These are phyloP conservation scores for Alexandromys fortis DNA, from an alignment of 2,113 vertebrate species.

Conservation along the genomic window DNA sequence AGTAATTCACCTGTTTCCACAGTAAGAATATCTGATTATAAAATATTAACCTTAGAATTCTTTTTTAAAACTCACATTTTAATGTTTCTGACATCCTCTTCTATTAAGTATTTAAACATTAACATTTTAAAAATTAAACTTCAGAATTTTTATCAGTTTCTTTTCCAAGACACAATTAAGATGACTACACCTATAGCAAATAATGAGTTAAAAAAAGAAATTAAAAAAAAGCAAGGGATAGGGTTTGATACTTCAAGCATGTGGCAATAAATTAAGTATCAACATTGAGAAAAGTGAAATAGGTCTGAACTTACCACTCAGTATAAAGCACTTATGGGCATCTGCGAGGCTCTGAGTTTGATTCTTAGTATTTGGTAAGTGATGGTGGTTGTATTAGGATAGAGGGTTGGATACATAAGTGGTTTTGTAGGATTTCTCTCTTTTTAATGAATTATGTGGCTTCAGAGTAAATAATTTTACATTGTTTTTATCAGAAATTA, in stretches of 20 bases:
- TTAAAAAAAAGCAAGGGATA: not conserved
- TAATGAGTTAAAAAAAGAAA: not conserved
- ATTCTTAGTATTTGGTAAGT: not conserved
- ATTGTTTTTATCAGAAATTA: conserved; percentile 52
- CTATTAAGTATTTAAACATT: not conserved
- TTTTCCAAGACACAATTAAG: conserved; percentile 30
- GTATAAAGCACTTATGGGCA: not conserved
- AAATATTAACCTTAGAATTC: conserved; percentile 44
- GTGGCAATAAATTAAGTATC: conserved; percentile 29
- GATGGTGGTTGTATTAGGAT: not conserved
- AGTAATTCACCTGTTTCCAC: conserved; percentile 18
- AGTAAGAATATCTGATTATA: not conserved
- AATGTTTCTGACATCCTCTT: not conserved
- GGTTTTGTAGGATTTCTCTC: conserved; percentile 2
- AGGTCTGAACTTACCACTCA: not conserved
- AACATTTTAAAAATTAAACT: not conserved
- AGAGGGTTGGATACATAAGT: not conserved
- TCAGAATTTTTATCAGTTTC: conserved; percentile 48
- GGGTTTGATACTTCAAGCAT: conserved; percentile 8
- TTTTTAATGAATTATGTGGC: conserved; percentile 44
- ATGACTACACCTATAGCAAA: not conserved
- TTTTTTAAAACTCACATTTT: not conserved
- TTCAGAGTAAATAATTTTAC: conserved; percentile 52
- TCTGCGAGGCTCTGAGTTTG: not conserved
- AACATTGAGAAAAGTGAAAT: conserved; percentile 28